Evolutionary conservation across 1,140 invertebrate species (phyloP), one percentile per base, ranked within the genome.

Genomic region (Drosophila willistoni): DNA sequence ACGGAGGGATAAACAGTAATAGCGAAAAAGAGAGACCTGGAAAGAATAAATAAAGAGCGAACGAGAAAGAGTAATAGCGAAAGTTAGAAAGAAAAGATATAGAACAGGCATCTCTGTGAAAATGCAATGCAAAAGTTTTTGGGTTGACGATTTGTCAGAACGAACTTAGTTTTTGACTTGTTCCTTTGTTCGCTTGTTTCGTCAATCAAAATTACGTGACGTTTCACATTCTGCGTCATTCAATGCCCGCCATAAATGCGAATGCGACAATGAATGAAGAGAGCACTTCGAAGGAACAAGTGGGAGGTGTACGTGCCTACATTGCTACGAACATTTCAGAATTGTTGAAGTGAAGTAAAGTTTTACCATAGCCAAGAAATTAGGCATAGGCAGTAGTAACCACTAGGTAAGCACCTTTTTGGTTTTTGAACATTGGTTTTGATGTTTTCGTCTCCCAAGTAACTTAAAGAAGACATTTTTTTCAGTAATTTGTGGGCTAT

Each of bases 141-240:
- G 63, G 63, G 56, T 47, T 59, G 19, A 56, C 79, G 82, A 81
- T 79, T 81, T 81, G 82, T 81, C 82, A 78, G 82, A 42, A 44
- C 57, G 47, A 81, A 85, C 78, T 84, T 64, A 79, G 77, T 74
- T 71, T 78, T 66, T 71, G 69, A 84, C 66, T 80, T 79, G 42
- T 68, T 71, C 68, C 74, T 71, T 71, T 64, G 67, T 69, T 68
- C 47, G 55, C 71, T 76, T 75, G 84, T 87, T 87, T 87, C 84
- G 84, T 89, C 84, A 89, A 89, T 87, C 84, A 89, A 83, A 89
- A 80, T 78, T 89, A 87, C 84, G 84, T 87, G 84, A 81, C 77
- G 71, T 61, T 77, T 60, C 61, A 64, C 42, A 64, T 71, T 77
- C 64, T 68, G 33, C 69, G 14, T 62, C 55, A 56, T 67, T 60